Base-by-base conservation (phyloP, 2,888 invertebrate species). In the Lycia hirtaria region DNA sequence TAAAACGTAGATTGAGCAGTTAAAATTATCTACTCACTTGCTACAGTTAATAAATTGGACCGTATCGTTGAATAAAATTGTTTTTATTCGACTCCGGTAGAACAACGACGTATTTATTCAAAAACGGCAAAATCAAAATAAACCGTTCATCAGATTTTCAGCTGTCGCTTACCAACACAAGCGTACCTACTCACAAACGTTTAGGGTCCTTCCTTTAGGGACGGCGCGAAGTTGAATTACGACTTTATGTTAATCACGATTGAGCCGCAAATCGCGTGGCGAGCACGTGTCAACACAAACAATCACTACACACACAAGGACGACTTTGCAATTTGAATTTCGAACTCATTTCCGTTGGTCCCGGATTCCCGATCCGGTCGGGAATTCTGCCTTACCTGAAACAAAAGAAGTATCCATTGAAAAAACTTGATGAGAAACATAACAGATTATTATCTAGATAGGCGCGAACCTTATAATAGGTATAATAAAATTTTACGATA, bases 331-430 rank as follows among this genome's bases (percentile, higher is more conserved):
- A 80, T 82, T 81, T 80, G 77, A 81, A 80, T 78, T 81, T 81
- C 77, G 75, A 74, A 80, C 78, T 75, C 76, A 73, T 81, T 80
- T 75, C 68, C 75, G 69, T 68, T 57, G 62, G 70, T 33, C 26
- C 35, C 47, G 47, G 15, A 41, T 41, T 69, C 71, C 68, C 68
- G 64, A 61, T 61, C 56, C 54, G 44, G 44, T 58, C 67, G 56
- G 59, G 67, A 69, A 68, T 65, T 69, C 74, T 69, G 69, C 62
- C 88, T 88, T 88, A 90, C 89, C 89, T 91, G 90, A 66, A 89
- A 91, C 86, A 87, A 88, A 78, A 78, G 67, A 80, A 72, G 75
- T 75, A 59, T 57, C 1, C 32, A 12, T 47, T 35, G 9, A 40
- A 2, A 37, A 22, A 45, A 14, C 2, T 4, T 10, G 3, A 17